Evolutionary conservation across 2,888 invertebrate species (phyloP), one percentile per base, ranked within the genome.

Genomic region (Leptothorax acervorum): DNA sequence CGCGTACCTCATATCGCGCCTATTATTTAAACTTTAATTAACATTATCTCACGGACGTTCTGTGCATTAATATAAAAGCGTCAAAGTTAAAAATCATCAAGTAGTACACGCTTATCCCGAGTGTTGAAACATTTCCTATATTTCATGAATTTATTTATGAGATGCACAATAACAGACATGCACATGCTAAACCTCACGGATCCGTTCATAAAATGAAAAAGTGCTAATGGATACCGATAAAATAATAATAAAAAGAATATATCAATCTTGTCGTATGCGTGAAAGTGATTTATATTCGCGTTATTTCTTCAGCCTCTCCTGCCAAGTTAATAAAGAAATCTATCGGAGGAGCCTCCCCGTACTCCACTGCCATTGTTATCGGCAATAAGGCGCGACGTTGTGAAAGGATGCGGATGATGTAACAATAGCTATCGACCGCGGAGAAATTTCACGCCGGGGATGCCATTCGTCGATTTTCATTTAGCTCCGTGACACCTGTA

Each of bases 381-480:
- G 78, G 76, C 82, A 83, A 89, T 85, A 85, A 88, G 82, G 75
- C 87, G 85, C 84, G 86, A 89, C 84, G 84, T 87, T 89, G 76
- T 85, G 88, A 89, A 89, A 89, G 79, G 75, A 79, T 48, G 68
- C 55, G 57, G 28, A 74, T 87, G 86, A 87, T 78, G 89, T 86
- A 89, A 89, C 86, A 85, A 87, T 89, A 87, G 86, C 71, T 79
- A 84, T 89, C 82, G 87, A 88, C 83, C 88, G 84, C 82, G 60
- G 71, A 88, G 85, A 88, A 88, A 88, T 85, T 86, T 85, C 83
- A 31, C 70, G 65, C 39, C 51, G 81, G 8, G 78, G 83, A 88
- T 83, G 73, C 81, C 75, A 82, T 65, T 39, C 78, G 55, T 68
- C 31, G 68, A 76, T 70, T 81, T 51, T 48, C 62, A 62, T 73